These are phyloP conservation scores for Turnix velox DNA, from an alignment of 2,113 vertebrate species.

Conservation along the genomic window DNA sequence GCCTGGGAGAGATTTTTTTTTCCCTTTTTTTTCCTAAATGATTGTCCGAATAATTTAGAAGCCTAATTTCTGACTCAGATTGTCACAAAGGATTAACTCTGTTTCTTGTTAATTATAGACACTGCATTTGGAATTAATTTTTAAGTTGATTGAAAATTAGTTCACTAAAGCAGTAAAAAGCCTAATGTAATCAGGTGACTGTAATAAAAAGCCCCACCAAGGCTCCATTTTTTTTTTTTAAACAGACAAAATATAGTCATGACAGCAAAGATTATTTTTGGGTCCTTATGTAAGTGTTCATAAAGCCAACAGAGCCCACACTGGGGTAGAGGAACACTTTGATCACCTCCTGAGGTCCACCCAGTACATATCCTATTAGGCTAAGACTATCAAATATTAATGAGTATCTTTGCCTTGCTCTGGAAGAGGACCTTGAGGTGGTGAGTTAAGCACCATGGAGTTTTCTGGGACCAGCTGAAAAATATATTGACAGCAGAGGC, in stretches of 20 bases:
- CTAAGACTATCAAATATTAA: not conserved
- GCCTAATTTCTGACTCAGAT: conserved; percentile 18
- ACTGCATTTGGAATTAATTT: conserved; percentile 10
- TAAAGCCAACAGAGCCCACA: not conserved
- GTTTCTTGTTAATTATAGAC: conserved; percentile 40
- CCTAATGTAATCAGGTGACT: conserved; percentile 28
- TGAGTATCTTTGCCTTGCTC: not conserved
- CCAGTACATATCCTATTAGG: not conserved
- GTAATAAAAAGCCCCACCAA: not conserved
- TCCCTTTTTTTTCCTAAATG: not conserved
- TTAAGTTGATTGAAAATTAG: conserved; percentile 49
- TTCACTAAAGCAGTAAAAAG: conserved; percentile 32
- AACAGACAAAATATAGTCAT: not conserved
- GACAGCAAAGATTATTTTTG: not conserved
- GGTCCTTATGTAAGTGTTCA: not conserved
- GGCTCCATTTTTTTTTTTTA: not conserved
- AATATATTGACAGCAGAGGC: not conserved
- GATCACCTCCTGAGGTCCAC: not conserved
- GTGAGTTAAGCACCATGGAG: not conserved
- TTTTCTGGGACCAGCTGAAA: not conserved
- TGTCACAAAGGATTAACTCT: conserved; percentile 46
- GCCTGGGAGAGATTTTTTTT: not conserved
- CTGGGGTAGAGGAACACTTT: not conserved
- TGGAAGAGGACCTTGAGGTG: not conserved
- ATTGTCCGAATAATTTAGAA: conserved; percentile 39